Percentiles rank a stretch among this genome's conserved stretches.
These are phyloP conservation scores for Hoplostethus atlanticus DNA, from an alignment of 2,797 vertebrate species.

Conservation along the genomic window DNA sequence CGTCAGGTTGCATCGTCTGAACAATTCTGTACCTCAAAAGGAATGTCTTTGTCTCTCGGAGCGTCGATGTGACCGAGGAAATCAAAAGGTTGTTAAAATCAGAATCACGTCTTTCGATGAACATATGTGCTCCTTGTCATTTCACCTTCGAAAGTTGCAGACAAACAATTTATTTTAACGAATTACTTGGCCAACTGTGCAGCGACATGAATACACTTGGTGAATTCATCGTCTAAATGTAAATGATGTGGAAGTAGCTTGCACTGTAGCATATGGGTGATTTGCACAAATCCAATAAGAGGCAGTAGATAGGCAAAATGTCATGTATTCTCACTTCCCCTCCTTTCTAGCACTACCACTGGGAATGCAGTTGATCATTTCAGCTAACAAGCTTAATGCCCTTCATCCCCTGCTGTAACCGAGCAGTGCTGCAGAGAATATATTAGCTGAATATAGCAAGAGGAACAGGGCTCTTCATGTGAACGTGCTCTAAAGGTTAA, in stretches of 20 bases:
- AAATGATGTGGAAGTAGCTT: background rate
- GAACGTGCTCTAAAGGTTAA: background rate
- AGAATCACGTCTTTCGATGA: background rate
- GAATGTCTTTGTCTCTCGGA: too few species aligned
- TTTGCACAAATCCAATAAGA: background rate
- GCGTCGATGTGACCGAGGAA: too few species aligned
- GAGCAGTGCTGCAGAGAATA: background rate
- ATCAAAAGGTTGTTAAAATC: too few species aligned
- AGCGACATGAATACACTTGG: background rate
- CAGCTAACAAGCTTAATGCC: background rate
- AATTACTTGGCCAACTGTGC: background rate
- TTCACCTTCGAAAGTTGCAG: background rate
- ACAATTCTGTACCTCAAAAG: background rate
- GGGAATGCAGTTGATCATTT: background rate
- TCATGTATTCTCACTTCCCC: too few species aligned
- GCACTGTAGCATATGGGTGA: background rate
- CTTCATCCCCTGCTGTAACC: background rate
- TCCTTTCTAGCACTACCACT: background rate
- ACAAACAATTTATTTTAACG: background rate
- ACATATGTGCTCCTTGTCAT: background rate
- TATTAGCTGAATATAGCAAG: constrained; percentile 1
- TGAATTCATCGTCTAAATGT: constrained; percentile 18
- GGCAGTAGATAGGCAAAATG: background rate
- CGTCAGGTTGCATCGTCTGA: background rate
- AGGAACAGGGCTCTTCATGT: background rate